Evolutionary conservation across 2,888 invertebrate species (phyloP).

Genomic region (Julus scandinavius): DNA sequence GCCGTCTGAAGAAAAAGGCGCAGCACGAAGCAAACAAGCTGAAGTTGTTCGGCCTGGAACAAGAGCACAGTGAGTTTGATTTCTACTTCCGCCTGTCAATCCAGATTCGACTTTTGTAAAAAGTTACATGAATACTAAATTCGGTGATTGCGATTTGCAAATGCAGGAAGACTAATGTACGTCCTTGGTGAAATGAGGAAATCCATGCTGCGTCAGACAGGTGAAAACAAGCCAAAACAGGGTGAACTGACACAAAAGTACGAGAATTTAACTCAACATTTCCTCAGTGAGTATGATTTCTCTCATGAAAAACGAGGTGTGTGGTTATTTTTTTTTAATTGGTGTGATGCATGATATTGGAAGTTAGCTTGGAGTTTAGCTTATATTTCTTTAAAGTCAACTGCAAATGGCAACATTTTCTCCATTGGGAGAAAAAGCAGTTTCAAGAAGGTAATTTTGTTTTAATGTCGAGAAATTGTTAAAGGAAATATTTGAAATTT

Average conservation of each 20-base stretch:
- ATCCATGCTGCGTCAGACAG: constrained; percentile 10
- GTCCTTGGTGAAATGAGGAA: constrained; percentile 62
- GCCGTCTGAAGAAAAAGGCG: constrained; percentile 97
- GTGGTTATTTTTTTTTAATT: constrained; percentile 54
- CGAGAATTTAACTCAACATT: constrained; percentile 75
- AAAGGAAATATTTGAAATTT: neutral
- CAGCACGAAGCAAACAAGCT: constrained; percentile 99
- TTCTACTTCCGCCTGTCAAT: neutral
- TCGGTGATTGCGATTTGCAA: no score
- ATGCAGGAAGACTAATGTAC: constrained; percentile 78
- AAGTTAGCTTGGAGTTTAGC: neutral
- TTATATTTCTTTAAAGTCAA: neutral
- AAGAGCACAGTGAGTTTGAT: constrained; percentile 83
- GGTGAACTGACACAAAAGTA: constrained; percentile 76
- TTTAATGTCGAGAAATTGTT: neutral
- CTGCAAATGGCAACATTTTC: no score
- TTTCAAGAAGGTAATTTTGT: neutral
- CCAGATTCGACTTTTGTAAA: neutral
- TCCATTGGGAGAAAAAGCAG: no score
- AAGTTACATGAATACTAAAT: no score
- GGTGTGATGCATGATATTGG: neutral
- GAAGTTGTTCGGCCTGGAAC: constrained; percentile 90
- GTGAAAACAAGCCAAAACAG: neutral
- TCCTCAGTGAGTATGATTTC: constrained; percentile 74
- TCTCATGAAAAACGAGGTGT: constrained; percentile 49